phyloP scores from a whole-genome alignment of 2,113 vertebrate genomes.

The Bujurquina vittata region DNA sequence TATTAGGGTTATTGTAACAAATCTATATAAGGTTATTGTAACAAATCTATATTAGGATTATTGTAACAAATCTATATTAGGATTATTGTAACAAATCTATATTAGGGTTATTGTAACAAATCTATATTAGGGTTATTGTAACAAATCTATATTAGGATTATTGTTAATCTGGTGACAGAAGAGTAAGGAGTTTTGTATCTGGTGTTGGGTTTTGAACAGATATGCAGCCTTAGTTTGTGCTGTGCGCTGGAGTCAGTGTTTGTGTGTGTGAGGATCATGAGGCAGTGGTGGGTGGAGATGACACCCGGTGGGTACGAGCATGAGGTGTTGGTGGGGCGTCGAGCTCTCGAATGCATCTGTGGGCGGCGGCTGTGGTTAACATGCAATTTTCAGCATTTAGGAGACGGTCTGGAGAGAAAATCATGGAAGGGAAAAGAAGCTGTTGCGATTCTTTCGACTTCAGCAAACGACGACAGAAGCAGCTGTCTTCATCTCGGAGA shows the following conservation, averaged over 20 bases:
- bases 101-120: no score
- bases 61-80: no score
- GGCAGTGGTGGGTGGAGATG: slow-evolving; percentile 8
- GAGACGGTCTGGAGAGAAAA: slow-evolving; percentile 8
- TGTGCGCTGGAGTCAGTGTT: neutral
- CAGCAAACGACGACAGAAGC: neutral
- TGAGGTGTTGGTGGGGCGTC: slow-evolving; percentile 2
- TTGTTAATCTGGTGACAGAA: no score
- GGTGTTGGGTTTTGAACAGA: neutral
- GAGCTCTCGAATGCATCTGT: slow-evolving; percentile 48
- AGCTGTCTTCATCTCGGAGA: neutral
- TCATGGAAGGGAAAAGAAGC: neutral
- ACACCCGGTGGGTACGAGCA: neutral
- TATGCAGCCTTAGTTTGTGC: neutral
- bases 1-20: no score
- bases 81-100: no score
- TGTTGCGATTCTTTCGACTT: neutral
- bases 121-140: no score
- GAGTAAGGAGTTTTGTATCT: no score
- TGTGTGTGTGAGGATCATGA: neutral
- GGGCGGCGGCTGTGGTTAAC: slow-evolving; percentile 66
- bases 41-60: no score
- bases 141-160: no score
- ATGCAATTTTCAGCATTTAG: slow-evolving; percentile 12
- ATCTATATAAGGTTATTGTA: no score